Conservation (phyloP, 1,140 invertebrate genomes). For the Ceratoteleas bidentatus region DNA sequence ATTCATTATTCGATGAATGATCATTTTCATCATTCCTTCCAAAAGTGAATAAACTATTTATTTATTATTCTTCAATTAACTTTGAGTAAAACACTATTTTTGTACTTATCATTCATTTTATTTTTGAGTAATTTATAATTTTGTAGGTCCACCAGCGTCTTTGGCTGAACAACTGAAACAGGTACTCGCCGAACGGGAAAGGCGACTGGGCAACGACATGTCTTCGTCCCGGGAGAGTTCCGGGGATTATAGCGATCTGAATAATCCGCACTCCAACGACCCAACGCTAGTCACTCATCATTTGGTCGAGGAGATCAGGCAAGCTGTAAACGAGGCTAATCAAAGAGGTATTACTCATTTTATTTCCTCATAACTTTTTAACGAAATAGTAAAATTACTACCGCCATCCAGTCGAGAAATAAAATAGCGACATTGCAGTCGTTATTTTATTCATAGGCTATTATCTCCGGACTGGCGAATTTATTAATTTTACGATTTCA, state of each 20-base stretch:
- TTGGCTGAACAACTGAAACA: constrained; percentile 92
- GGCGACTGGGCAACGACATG: constrained; percentile 82
- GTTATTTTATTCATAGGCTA: neutral
- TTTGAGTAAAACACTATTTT: too few relatives aligned
- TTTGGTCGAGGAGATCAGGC: constrained; percentile 90
- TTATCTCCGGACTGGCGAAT: neutral
- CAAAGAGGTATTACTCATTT: constrained; percentile 84
- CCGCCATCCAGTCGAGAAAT: too few relatives aligned
- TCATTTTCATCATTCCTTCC: too few relatives aligned
- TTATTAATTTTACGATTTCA: neutral
- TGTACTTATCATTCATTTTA: too few relatives aligned
- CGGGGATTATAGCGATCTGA: constrained; percentile 84
- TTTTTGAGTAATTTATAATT: too few relatives aligned
- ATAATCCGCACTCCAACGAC: constrained; percentile 81
- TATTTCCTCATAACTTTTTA: neutral
- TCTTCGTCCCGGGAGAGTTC: constrained; percentile 84
- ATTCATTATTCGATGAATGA: too few relatives aligned
- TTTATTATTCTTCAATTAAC: too few relatives aligned
- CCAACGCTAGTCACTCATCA: constrained; percentile 85
- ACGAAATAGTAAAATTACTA: neutral
- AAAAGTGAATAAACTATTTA: too few relatives aligned
- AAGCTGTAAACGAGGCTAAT: constrained; percentile 91
- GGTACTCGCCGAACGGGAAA: constrained; percentile 88
- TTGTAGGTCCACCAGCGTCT: constrained; percentile 87
- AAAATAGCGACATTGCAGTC: neutral